Percentiles rank a stretch among this genome's conserved stretches.
Conservation (phyloP, 1,140 invertebrate genomes). For the Rhagoletis zephyria region DNA sequence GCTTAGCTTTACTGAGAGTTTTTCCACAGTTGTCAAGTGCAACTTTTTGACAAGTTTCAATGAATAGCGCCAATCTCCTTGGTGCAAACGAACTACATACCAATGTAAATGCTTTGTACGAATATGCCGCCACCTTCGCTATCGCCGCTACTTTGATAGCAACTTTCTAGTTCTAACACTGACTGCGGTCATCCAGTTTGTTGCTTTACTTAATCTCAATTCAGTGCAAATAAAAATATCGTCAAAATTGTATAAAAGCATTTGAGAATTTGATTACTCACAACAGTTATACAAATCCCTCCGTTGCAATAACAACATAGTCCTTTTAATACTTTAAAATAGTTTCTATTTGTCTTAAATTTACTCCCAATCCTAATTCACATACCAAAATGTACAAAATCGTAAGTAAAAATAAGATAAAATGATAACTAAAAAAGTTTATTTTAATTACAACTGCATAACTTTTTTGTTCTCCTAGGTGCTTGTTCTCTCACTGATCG, state of each 20-base stretch:
- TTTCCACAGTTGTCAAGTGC: conserved; percentile 28
- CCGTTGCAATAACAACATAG: conserved; percentile 54
- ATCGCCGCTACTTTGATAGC: neutral
- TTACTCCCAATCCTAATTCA: neutral
- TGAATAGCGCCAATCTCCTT: conserved; percentile 39
- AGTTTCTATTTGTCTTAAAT: neutral
- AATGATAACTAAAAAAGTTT: neutral
- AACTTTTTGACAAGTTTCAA: conserved; percentile 28
- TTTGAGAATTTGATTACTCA: conserved; percentile 25
- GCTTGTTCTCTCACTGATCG: conserved; percentile 74
- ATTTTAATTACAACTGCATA: too few relatives aligned
- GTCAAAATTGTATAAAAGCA: conserved; percentile 56
- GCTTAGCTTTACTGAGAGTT: neutral
- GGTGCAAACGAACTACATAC: neutral
- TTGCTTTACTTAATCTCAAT: neutral
- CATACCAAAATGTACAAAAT: conserved; percentile 68
- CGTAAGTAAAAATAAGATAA: conserved; percentile 60
- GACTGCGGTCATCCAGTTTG: conserved; percentile 34
- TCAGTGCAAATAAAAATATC: neutral
- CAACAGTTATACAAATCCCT: conserved; percentile 66
- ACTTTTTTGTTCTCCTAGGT: conserved; percentile 60
- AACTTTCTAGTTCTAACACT: conserved; percentile 26
- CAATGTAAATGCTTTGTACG: neutral
- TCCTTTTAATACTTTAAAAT: conserved; percentile 46
- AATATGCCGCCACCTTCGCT: conserved; percentile 1